These are phyloP conservation scores for Kradibia gibbosae DNA, from an alignment of 1,140 invertebrate species.

Conservation along the genomic window DNA sequence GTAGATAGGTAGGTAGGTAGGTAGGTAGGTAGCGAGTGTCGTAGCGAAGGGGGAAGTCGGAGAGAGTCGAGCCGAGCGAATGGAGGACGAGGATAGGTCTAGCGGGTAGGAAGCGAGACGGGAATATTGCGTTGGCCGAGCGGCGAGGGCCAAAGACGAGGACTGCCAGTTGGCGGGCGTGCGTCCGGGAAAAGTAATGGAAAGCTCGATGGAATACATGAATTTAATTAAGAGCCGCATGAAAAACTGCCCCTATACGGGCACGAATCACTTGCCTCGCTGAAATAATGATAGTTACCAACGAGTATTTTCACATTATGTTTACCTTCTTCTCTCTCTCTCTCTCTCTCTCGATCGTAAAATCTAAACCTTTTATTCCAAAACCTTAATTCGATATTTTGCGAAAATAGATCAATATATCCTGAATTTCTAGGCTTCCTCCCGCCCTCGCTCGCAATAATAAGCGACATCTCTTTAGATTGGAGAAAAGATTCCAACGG, in stretches of 20 bases:
- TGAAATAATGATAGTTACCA: not conserved
- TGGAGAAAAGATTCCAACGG: no score
- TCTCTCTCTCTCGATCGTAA: not conserved
- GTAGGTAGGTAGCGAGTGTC: constrained; percentile 20
- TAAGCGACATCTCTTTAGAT: no score
- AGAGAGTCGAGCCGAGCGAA: constrained; percentile 2
- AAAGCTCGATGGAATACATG: not conserved
- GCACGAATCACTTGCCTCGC: not conserved
- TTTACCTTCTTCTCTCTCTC: no score
- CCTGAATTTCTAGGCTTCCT: no score
- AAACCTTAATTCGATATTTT: not conserved
- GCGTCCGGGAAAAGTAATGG: constrained; percentile 9
- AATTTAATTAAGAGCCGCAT: constrained; percentile 1
- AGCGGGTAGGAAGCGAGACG: constrained; percentile 42
- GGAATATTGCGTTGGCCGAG: constrained; percentile 1
- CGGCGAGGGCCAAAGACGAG: constrained; percentile 1
- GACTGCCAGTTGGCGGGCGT: not conserved
- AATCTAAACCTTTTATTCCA: not conserved
- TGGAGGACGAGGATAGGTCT: constrained; percentile 42
- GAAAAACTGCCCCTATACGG: not conserved
- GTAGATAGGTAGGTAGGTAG: not conserved
- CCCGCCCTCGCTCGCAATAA: no score
- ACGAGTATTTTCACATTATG: not conserved
- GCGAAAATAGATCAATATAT: no score
- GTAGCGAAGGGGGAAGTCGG: constrained; percentile 4